Evolutionary conservation across 2,113 vertebrate genomes (phyloP).

Genomic region (Etheostoma cragini): DNA sequence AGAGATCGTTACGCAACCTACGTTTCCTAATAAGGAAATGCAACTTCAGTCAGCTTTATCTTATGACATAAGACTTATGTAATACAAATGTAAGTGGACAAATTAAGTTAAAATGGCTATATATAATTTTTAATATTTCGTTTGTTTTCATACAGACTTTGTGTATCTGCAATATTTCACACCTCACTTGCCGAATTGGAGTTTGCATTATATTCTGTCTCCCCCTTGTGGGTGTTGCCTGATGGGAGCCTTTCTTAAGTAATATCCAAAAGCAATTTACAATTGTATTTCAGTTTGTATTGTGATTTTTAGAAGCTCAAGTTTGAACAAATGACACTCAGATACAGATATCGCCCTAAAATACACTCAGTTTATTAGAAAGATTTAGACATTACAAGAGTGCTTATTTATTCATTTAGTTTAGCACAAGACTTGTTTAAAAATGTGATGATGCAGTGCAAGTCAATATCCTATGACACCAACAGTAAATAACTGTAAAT

Average conservation of each 20-base stretch:
- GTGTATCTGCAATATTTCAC: not conserved
- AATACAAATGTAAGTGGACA: not conserved
- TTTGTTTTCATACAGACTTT: not conserved
- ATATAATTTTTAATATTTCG: not conserved
- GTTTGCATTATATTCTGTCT: slow-evolving; percentile 18
- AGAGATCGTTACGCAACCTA: slow-evolving; percentile 72
- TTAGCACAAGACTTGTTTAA: slow-evolving; percentile 76
- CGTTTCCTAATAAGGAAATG: slow-evolving; percentile 68
- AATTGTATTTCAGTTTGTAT: not conserved
- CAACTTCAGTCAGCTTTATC: not conserved
- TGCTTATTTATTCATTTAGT: slow-evolving; percentile 71
- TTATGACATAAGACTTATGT: too few species aligned
- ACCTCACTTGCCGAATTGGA: not conserved
- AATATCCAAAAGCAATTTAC: not conserved
- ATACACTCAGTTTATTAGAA: slow-evolving; percentile 82
- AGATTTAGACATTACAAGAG: slow-evolving; percentile 80
- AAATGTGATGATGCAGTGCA: slow-evolving; percentile 75
- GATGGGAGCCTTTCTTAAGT: not conserved
- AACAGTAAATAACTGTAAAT: slow-evolving; percentile 64
- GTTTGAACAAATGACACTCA: slow-evolving; percentile 49
- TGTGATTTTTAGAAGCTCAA: not conserved
- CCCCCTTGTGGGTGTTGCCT: slow-evolving; percentile 52
- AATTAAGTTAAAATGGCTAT: not conserved
- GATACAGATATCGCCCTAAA: slow-evolving; percentile 66
- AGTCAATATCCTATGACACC: slow-evolving; percentile 55